Base-by-base conservation (phyloP, 1,140 invertebrate genomes). In the Atta colombica region DNA sequence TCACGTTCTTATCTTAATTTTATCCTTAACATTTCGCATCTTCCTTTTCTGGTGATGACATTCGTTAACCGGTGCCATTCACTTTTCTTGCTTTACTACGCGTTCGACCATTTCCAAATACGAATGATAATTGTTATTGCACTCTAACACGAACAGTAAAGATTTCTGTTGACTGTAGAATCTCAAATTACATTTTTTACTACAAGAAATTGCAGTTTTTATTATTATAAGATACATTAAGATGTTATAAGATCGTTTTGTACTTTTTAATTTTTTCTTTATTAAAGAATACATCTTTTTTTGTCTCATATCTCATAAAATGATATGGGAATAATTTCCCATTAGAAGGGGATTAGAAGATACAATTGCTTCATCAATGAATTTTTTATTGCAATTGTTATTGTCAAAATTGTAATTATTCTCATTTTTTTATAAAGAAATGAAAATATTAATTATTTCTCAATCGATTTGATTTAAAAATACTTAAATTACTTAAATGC, bases 1-100 rank as follows among this genome's bases (percentile, higher is more conserved):
- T 45, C 89, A 58, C 72, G 35, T 65, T 31, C 89, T 90, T 91
- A 91, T 90, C 89, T 90, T 90, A 90, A 90, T 90, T 90, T 84
- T 66, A 69, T 53, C 86, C 63, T 72, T 77, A 90, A 90, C 71
- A 82, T 81, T 75, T 63, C 31, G 63, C 49, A 61, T 90, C 77
- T 87, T 75, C 86, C 89, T 84, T 25, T 45, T 7, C 68, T 18
- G 68, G 63, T 88, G 58, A 69, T 87, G 85, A 87, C 49, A 89
- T 87, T 78, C 68, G 72, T 89, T 89, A 87, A 61, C 78, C 74
- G 81, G 7, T 89, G 87, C 87, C 89, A 82, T 78, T 90, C 85
- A 58, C 63, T 81, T 81, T 72, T 65, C 55, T 58, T 72, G 55
- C 58, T 60, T 63, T 74, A 66, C 84, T 49, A 75, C 39, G 49